A percentile compares a stretch with the other conserved stretches of the same genome.
Conservation (phyloP, 2,888 invertebrate species). For the Neoaliturus tenellus region DNA sequence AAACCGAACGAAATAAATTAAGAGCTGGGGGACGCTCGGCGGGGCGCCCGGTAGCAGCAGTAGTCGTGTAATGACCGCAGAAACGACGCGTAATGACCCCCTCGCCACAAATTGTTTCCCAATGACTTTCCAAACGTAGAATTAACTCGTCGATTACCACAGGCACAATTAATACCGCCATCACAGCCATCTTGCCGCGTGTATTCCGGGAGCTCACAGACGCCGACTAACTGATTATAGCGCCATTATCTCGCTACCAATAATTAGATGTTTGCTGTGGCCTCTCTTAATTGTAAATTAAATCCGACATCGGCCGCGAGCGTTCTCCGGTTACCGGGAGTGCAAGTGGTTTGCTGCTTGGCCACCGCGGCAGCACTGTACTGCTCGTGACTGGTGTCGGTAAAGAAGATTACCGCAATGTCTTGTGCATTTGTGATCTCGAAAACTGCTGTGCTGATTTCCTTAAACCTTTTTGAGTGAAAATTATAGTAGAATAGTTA, state of each 20-base stretch:
- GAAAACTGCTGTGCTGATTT: too few species aligned
- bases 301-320: neutral
- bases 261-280: slow-evolving; percentile 50
- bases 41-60: slow-evolving; percentile 24
- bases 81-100: slow-evolving; percentile 37
- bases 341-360: neutral
- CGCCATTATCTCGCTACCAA: slow-evolving; percentile 29
- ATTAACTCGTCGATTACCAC: slow-evolving; percentile 49
- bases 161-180: slow-evolving; percentile 24
- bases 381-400: neutral
- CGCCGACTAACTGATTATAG: slow-evolving; percentile 44
- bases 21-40: too few species aligned
- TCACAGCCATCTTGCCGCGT: neutral
- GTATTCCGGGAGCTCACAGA: slow-evolving; percentile 39
- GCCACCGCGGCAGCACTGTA: slow-evolving; percentile 3
- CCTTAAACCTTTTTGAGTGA: too few species aligned
- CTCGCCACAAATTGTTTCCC: slow-evolving; percentile 48
- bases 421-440: too few species aligned
- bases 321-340: neutral
- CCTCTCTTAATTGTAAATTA: slow-evolving; percentile 37
- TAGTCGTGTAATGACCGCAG: slow-evolving; percentile 27
- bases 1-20: too few species aligned
- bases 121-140: slow-evolving; percentile 49
- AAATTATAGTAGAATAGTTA: too few species aligned
- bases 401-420: neutral